phyloP scores from a whole-genome alignment of 2,113 vertebrate genomes.

The Coturnix japonica region DNA sequence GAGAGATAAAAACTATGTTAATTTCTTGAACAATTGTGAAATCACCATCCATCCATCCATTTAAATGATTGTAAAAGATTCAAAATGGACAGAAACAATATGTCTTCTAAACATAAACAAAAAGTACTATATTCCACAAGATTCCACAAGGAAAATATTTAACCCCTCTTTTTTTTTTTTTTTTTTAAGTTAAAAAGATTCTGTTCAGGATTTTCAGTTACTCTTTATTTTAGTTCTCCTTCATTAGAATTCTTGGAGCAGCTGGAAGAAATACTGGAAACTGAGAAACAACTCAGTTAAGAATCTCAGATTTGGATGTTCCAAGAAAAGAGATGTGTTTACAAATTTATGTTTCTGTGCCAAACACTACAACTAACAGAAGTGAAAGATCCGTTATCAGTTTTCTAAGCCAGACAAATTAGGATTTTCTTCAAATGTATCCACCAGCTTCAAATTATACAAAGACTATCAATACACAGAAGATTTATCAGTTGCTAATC shows the following conservation, averaged over 20 bases:
- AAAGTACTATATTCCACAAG: background rate
- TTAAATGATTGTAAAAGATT: background rate
- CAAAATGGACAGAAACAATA: background rate
- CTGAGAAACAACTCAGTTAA: background rate
- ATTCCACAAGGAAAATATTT: background rate
- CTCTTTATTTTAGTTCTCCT: background rate
- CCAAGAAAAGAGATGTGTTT: background rate
- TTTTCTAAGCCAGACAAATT: background rate
- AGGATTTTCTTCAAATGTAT: background rate
- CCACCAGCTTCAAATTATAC: background rate
- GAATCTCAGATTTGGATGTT: background rate
- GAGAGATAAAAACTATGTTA: background rate
- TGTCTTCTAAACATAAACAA: background rate
- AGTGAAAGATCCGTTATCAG: background rate
- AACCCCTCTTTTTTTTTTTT: background rate
- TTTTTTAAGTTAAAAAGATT: background rate
- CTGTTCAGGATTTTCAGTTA: background rate
- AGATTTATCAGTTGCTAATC: background rate
- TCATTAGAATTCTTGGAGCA: background rate
- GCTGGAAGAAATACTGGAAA: background rate
- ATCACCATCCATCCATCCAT: background rate
- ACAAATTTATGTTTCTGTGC: background rate
- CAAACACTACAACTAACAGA: background rate
- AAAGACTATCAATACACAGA: background rate
- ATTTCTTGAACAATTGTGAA: background rate